Conservation (phyloP, 1,140 invertebrate species). For the Platorchestia sp. region DNA sequence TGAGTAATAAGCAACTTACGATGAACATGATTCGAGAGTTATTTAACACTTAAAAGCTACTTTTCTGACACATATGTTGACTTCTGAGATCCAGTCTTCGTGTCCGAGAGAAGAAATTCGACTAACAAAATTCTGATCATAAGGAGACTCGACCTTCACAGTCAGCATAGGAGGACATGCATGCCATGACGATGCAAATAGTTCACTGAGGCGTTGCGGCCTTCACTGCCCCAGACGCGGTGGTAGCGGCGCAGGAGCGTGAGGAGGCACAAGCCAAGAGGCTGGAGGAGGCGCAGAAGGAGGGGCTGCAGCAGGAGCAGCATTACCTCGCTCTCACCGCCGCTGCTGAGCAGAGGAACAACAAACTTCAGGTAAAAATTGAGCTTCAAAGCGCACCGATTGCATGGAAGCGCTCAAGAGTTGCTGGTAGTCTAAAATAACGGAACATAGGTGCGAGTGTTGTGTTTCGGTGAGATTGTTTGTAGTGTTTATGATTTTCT, state of each 20-base stretch:
- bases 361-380: constrained; percentile 7
- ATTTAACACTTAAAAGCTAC: too few relatives aligned
- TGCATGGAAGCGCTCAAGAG: neutral
- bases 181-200: neutral
- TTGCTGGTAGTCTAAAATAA: neutral
- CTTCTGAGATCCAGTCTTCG: neutral
- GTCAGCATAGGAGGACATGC: neutral
- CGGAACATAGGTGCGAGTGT: neutral
- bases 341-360: neutral
- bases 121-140: neutral
- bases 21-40: too few relatives aligned
- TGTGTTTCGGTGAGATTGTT: neutral
- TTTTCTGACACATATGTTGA: too few relatives aligned
- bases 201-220: neutral
- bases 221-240: neutral
- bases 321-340: constrained; percentile 11
- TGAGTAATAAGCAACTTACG: too few relatives aligned
- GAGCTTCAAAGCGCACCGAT: neutral
- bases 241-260: neutral
- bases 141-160: neutral
- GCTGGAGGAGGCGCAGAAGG: neutral
- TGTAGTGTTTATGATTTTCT: neutral
- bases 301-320: neutral
- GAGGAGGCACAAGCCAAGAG: neutral
- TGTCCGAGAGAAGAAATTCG: neutral